These are phyloP conservation scores for Eulemur rufifrons DNA, from an alignment of 2,113 vertebrate genomes.

Conservation along the genomic window DNA sequence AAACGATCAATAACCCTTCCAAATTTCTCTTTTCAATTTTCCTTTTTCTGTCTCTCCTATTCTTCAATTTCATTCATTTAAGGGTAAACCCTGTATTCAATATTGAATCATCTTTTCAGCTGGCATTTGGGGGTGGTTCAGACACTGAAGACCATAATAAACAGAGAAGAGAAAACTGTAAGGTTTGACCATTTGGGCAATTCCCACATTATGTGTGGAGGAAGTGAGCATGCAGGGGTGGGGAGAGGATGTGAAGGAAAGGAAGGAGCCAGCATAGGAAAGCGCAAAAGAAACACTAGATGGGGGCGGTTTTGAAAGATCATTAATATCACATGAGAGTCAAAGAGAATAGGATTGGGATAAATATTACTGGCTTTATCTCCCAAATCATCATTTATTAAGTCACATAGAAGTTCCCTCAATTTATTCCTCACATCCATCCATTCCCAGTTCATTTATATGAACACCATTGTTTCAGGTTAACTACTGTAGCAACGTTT, in stretches of 20 bases:
- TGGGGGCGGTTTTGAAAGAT: not conserved
- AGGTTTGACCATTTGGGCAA: not conserved
- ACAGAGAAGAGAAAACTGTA: not conserved
- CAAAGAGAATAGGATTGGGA: not conserved
- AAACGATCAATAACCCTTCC: not conserved
- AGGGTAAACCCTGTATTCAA: not conserved
- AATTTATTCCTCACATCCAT: not conserved
- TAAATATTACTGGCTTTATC: not conserved
- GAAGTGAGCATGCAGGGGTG: not conserved
- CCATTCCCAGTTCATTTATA: not conserved
- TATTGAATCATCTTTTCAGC: not conserved
- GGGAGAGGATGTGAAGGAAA: not conserved
- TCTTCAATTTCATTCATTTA: not conserved
- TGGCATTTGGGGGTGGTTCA: not conserved
- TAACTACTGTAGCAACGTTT: not conserved
- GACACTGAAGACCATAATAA: not conserved
- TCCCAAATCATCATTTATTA: not conserved
- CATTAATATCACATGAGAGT: not conserved
- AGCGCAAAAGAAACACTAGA: not conserved
- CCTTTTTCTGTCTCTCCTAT: not conserved
- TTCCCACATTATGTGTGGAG: not conserved
- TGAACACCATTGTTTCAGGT: not conserved
- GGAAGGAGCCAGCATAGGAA: not conserved
- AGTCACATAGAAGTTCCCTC: not conserved
- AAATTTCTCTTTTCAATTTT: not conserved